Base-by-base conservation (phyloP, 1,140 invertebrate genomes). In the Drosophila bifasciata region DNA sequence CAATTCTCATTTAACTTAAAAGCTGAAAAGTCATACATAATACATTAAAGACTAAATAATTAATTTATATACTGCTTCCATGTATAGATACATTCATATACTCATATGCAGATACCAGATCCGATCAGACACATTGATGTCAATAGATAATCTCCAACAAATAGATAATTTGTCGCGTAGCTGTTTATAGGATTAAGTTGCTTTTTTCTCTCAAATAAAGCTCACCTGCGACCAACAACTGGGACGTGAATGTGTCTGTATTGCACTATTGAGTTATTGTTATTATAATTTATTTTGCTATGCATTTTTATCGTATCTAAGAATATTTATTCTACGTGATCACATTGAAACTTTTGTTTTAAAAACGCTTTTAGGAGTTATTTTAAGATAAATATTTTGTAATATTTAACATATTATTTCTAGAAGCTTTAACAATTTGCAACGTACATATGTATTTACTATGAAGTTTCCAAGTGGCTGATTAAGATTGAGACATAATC, bases 271-370 rank as follows among this genome's bases (percentile, higher is more conserved):
- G 23, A 36, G 25, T 51, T 63, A 51, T 23, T 23, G 28, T 58
- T 50, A 44, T 68, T 55, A 70, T 50, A 36, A 36, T 36, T 13
- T 36, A 36, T 4, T 70, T 78, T 89, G 79, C 79, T 84, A 84
- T 79, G 84, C 84, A 89, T 89, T 57, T 62, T 61, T 61, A 57
- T 79, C 44, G 49, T 83, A 76, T 61, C 52, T 79, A 73, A 51
- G 60, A 78, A 52, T 62, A 75, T 60, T 74, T 84, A 89, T 71
- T 84, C 85, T 89, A 80, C 57, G 84, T 89, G 84, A 89, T 89
- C 84, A 89, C 84, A 89, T 88, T 89, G 61, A 89, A 89, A 84
- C 48, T 89, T 80, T 84, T 77, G 79, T 89, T 84, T 84, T 89
- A 89, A 77, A 89, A 84, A 89, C 79, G 72, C 41, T 71, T 64